A percentile compares a stretch with the other conserved stretches of the same genome.
Evolutionary conservation across 2,797 vertebrate species (phyloP).

Genomic region (Phrynocephalus vlangalii): DNA sequence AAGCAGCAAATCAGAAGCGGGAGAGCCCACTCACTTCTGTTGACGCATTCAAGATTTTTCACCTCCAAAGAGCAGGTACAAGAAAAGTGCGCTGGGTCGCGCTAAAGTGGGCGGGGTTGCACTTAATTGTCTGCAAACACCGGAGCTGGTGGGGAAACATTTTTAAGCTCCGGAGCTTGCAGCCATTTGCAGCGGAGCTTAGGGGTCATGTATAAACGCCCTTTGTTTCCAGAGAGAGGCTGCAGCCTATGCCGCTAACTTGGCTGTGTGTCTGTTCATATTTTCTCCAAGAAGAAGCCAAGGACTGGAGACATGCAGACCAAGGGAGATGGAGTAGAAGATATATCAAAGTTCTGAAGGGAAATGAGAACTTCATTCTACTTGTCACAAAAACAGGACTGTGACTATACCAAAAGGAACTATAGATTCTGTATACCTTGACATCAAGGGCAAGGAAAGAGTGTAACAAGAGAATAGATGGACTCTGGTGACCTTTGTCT

Average conservation of each 20-base stretch:
- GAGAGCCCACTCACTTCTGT: too few relatives aligned
- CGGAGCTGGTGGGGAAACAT: too few relatives aligned
- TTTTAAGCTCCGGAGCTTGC: too few relatives aligned
- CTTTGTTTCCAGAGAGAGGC: too few relatives aligned
- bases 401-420: neutral
- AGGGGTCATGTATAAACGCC: too few relatives aligned
- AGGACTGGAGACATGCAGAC: conserved; percentile 21
- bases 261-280: conserved; percentile 51
- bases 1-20: too few relatives aligned
- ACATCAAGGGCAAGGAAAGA: conserved; percentile 57
- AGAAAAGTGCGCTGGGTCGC: too few relatives aligned
- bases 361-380: conserved; percentile 41
- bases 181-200: too few relatives aligned
- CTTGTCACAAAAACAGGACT: neutral
- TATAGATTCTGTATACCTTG: neutral
- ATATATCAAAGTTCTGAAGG: conserved; percentile 40
- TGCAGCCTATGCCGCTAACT: conserved; percentile 42
- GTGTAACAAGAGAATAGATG: conserved; percentile 34
- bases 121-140: too few relatives aligned
- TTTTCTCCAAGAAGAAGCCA: conserved; percentile 59
- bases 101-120: too few relatives aligned
- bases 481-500: conserved; percentile 26
- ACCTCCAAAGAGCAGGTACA: too few relatives aligned
- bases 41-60: too few relatives aligned
- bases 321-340: conserved; percentile 34